Base-by-base conservation (phyloP, 2,888 invertebrate genomes). In the Agonum fuliginosum region DNA sequence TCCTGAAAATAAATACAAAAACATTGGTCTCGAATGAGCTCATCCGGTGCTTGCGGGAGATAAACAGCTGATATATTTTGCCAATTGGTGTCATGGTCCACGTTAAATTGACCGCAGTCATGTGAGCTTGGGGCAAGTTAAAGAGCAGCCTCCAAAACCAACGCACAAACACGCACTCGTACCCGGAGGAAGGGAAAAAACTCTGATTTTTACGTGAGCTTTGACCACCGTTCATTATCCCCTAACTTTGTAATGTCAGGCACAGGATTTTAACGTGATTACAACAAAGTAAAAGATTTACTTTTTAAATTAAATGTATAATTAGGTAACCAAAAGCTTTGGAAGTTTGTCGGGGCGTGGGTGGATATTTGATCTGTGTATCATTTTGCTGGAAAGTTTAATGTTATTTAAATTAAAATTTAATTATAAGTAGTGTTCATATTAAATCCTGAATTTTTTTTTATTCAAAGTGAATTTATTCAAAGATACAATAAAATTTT, bases 241-340 rank as follows among this genome's bases (percentile, higher is more conserved):
- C 34, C 4, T 62, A 48, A 30, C 62, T 62, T 62, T 62, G 62
- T 62, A 34, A 62, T 62, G 62, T 62, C 62, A 62, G 34, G 14
- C 62, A 19, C 62, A 62, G 62, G 62, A 19, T 62, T 62, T 62
- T 62, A 62, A 34, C 34, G 30, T 62, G 62, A 62, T 62, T 62
- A 34, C 62, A 14, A 62, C 62, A 62, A 62, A 62, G 62, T 30
- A 62, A 58, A 62, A 27, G 62, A 62, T 62, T 62, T 62, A 62
- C 62, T 62, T 62, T 58, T 62, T 62, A 34, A 62, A 62, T 62
- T 62, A 62, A 62, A 34, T 62, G 62, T 34, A 62, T 62, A 62
- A 62, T 62, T 37, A n/a, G n/a, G n/a, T n/a, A 62, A 34, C 34
- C 62, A 34, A 62, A 62, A 62, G 62, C 17, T 62, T 62, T 62